phyloP scores from a whole-genome alignment of 2,888 invertebrate genomes.

The Epistrophe eligans region DNA sequence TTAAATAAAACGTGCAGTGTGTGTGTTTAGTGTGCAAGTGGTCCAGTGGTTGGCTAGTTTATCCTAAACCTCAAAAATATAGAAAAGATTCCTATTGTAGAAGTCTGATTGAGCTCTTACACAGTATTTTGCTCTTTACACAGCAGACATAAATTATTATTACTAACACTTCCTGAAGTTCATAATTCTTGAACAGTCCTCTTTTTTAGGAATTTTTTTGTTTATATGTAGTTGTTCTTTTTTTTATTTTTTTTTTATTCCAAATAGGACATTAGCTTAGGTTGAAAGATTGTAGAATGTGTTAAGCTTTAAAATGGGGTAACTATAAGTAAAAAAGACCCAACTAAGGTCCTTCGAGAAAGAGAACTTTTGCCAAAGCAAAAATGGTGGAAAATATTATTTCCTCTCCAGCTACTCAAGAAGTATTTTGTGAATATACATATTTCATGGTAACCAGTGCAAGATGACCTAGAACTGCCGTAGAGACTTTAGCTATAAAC shows the following conservation, averaged over 20 bases:
- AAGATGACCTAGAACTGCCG: slow-evolving; percentile 67
- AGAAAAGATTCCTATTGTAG: rapidly evolving
- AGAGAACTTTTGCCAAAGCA: not conserved
- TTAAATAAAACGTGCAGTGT: no score
- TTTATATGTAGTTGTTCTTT: not conserved
- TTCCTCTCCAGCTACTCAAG: slow-evolving; percentile 11
- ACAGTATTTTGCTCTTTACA: not conserved
- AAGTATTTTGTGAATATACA: slow-evolving; percentile 48
- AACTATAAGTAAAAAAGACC: not conserved
- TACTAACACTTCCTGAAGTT: not conserved
- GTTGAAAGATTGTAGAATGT: not conserved
- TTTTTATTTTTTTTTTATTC: not conserved
- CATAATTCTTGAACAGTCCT: not conserved
- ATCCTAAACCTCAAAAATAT: no score
- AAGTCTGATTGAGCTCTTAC: not conserved
- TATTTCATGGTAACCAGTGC: slow-evolving; percentile 69
- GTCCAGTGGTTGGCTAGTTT: no score
- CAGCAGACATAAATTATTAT: not conserved
- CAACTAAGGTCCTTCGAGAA: not conserved
- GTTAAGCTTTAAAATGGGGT: not conserved
- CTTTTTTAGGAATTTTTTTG: not conserved
- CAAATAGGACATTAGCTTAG: not conserved
- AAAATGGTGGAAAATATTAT: slow-evolving; percentile 9
- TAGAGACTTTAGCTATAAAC: slow-evolving; percentile 53
- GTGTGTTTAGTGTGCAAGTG: no score